phyloP scores from a whole-genome alignment of 2,888 invertebrate genomes.

The Macaria liturata region DNA sequence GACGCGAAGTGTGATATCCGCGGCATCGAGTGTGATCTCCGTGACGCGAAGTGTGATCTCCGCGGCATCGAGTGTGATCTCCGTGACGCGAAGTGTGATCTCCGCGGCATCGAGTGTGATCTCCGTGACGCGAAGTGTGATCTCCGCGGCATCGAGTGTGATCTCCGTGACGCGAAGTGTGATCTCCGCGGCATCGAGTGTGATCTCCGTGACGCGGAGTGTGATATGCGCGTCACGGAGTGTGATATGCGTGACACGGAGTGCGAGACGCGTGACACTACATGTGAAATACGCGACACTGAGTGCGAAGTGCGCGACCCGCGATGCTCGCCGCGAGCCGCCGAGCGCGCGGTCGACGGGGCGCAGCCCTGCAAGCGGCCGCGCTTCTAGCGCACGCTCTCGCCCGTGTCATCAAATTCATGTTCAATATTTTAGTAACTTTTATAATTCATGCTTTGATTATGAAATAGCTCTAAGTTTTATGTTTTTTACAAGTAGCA shows the following conservation, averaged over 20 bases:
- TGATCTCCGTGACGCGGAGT: too few species aligned
- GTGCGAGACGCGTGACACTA: too few species aligned
- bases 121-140: too few species aligned
- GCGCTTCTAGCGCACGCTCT: neutral
- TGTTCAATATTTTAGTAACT: constrained; percentile 22
- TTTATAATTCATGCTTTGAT: constrained; percentile 22
- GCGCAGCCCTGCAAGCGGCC: constrained; percentile 1
- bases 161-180: neutral
- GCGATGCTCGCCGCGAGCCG: neutral
- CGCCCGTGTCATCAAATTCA: constrained; percentile 12
- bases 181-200: too few species aligned
- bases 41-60: too few species aligned
- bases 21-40: too few species aligned
- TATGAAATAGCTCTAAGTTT: constrained; percentile 20
- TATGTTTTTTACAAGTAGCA: constrained; percentile 19
- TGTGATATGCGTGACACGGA: too few species aligned
- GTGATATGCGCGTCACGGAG: too few species aligned
- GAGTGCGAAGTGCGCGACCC: neutral
- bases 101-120: too few species aligned
- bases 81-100: too few species aligned
- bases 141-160: neutral
- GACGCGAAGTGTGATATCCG: too few species aligned
- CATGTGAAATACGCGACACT: neutral
- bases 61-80: too few species aligned
- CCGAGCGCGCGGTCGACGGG: neutral